Evolutionary conservation across 2,113 vertebrate species (phyloP).

Genomic region (Oceanites oceanicus): DNA sequence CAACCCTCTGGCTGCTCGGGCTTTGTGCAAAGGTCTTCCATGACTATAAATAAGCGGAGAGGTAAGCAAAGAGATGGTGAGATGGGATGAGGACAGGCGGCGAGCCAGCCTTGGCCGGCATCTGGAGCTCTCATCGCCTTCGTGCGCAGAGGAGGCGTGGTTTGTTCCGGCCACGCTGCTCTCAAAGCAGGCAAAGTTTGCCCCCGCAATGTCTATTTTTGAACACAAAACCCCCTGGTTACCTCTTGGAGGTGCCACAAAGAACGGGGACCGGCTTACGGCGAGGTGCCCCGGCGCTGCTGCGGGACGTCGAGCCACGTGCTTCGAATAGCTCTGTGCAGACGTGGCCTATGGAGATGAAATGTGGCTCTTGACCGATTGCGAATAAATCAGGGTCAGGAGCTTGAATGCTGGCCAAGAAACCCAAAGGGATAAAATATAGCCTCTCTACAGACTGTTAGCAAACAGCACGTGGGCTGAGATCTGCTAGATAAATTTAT

Average conservation of each 20-base stretch:
- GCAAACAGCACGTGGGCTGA: conserved; percentile 66
- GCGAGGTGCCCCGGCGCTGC: neutral
- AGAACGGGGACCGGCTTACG: neutral
- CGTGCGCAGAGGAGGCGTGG: neutral
- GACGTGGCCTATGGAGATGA: conserved; percentile 18
- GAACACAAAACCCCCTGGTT: neutral
- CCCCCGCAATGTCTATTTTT: conserved; percentile 32
- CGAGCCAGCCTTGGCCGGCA: neutral
- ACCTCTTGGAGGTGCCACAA: neutral
- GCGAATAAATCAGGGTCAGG: conserved; percentile 62
- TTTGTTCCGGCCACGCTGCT: neutral
- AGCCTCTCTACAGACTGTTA: conserved; percentile 55
- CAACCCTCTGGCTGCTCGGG: neutral
- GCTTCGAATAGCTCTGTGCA: neutral
- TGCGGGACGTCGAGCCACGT: neutral
- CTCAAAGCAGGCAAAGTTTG: neutral
- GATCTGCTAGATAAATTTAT: conserved; percentile 68
- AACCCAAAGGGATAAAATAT: conserved; percentile 68
- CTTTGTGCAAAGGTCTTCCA: conserved; percentile 21
- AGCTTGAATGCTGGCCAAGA: conserved; percentile 60
- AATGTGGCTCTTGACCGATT: conserved; percentile 59
- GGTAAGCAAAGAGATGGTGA: conserved; percentile 33
- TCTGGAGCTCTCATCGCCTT: neutral
- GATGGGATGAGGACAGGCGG: neutral
- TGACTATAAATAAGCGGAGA: conserved; percentile 48